Evolutionary conservation across 2,797 vertebrate genomes (phyloP).

Genomic region (Takifugu ocellatus): DNA sequence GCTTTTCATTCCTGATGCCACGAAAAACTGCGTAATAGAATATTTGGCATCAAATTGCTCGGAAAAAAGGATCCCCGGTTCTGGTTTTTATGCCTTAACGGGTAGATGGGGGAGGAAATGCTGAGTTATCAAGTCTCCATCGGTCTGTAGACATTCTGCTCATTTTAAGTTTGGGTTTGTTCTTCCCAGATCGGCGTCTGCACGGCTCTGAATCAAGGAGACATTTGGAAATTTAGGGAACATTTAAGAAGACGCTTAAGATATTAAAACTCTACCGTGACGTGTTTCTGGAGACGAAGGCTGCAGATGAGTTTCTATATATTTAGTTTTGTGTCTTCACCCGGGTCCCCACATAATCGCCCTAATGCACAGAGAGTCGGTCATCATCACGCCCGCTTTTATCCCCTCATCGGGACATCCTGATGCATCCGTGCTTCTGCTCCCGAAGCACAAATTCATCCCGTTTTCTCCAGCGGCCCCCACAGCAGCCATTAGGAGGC

Average conservation of each 20-base stretch:
- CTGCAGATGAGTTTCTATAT: constrained; percentile 10
- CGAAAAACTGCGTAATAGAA: constrained; percentile 7
- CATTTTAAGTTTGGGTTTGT: constrained; percentile 35
- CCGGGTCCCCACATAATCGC: constrained; percentile 31
- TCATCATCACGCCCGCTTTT: constrained; percentile 57
- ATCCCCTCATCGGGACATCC: constrained; percentile 42
- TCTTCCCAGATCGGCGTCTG: constrained; percentile 10
- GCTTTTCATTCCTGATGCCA: too few relatives aligned
- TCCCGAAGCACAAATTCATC: constrained; percentile 48
- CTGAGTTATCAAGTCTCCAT: too few relatives aligned
- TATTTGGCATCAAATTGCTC: background rate
- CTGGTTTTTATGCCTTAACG: too few relatives aligned
- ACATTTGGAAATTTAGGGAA: background rate
- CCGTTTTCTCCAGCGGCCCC: constrained; percentile 28
- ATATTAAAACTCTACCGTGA: constrained; percentile 21
- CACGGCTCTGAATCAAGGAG: constrained; percentile 20
- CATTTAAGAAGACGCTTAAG: constrained; percentile 22
- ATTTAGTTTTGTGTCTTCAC: constrained; percentile 19
- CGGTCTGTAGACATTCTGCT: constrained; percentile 12
- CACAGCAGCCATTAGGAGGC: constrained; percentile 33
- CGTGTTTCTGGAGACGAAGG: constrained; percentile 10
- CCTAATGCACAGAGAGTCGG: constrained; percentile 53
- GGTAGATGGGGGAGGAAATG: too few relatives aligned
- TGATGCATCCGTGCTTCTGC: constrained; percentile 40
- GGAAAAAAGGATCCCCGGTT: too few relatives aligned